These are phyloP conservation scores for Yasuhikotakia modesta DNA, from an alignment of 2,797 vertebrate species.

Conservation along the genomic window DNA sequence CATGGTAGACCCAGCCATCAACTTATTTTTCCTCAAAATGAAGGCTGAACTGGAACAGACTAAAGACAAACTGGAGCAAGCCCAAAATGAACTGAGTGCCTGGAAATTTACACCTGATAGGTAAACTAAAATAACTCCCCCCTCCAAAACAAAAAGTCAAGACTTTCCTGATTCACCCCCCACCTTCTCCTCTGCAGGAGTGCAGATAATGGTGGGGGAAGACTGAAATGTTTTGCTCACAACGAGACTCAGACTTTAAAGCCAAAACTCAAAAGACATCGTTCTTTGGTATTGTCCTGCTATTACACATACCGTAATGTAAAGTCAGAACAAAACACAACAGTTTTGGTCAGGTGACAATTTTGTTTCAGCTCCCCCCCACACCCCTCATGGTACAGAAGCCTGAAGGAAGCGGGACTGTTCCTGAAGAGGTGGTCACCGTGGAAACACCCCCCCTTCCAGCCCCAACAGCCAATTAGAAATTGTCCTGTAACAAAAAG, in stretches of 20 bases:
- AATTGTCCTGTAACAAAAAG: conserved; percentile 86
- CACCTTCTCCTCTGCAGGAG: conserved; percentile 92
- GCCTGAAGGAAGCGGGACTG: conserved; percentile 95
- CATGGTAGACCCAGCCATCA: conserved; percentile 99
- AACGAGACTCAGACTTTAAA: conserved; percentile 99
- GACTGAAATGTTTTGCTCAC: conserved; percentile 95
- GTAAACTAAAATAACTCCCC: conserved; percentile 92
- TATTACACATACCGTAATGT: conserved; percentile 93
- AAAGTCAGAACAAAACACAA: conserved; percentile 67
- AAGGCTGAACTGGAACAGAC: conserved; percentile 99
- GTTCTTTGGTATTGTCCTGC: conserved; percentile 86
- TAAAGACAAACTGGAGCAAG: conserved; percentile 99
- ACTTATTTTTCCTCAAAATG: conserved; percentile 99
- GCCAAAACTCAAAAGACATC: conserved; percentile 86
- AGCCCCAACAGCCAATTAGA: conserved; percentile 77
- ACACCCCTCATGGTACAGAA: conserved; percentile 87
- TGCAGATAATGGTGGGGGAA: conserved; percentile 90
- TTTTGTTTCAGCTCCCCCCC: conserved; percentile 96
- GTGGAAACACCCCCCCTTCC: conserved; percentile 73
- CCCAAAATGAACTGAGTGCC: conserved; percentile 99
- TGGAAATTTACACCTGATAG: conserved; percentile 99
- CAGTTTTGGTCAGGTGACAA: conserved; percentile 96
- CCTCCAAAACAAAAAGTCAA: conserved; percentile 85
- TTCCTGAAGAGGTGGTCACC: conserved; percentile 97
- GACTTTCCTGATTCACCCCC: conserved; percentile 92